Conservation (phyloP, 2,888 invertebrate genomes). For the Smittia sp. region DNA sequence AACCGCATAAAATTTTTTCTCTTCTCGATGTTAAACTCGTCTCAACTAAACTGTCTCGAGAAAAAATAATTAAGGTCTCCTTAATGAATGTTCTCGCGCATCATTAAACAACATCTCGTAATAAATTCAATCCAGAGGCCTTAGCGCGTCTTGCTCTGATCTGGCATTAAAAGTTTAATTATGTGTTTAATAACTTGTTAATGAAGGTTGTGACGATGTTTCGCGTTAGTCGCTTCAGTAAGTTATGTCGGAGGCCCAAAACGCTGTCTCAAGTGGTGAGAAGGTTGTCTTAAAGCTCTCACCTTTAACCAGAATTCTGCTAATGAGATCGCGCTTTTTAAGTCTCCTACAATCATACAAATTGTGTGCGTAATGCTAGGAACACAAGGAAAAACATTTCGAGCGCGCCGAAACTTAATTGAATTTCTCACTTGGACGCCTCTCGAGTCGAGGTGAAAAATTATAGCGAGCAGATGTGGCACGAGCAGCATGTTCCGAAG, state of each 20-base stretch:
- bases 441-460: neutral
- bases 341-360: too few species aligned
- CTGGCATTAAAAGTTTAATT: neutral
- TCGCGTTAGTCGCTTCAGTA: neutral
- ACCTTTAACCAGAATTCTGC: too few species aligned
- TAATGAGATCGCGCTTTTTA: too few species aligned
- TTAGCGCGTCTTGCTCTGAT: neutral
- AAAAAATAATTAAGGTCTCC: neutral
- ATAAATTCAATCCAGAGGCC: neutral
- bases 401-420: neutral
- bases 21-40: too few species aligned
- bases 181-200: conserved; percentile 12
- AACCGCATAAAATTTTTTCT: too few species aligned
- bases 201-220: conserved; percentile 1
- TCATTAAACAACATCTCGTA: conserved; percentile 8
- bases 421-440: conserved; percentile 5
- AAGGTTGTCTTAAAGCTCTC: too few species aligned
- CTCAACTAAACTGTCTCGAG: neutral
- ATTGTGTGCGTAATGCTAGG: too few species aligned
- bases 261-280: too few species aligned
- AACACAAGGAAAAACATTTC: neutral
- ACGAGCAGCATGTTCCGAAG: neutral
- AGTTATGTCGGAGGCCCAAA: neutral
- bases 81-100: neutral
- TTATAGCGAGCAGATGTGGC: conserved; percentile 3